Base-by-base conservation (phyloP, 2,113 vertebrate genomes). In the Raja brachyura region DNA sequence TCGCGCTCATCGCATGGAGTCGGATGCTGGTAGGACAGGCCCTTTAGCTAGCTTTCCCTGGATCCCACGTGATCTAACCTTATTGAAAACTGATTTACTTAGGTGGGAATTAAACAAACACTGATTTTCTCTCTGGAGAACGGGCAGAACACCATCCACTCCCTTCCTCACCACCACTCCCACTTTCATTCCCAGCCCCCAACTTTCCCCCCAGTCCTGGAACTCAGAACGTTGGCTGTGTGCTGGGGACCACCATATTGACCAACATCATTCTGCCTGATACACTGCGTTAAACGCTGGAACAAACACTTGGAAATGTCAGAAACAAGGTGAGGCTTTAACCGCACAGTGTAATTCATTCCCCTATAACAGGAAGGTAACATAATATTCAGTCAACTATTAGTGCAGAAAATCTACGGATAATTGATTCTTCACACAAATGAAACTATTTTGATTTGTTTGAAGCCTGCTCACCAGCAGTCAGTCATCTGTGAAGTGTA, bases 361-460 rank as follows among this genome's bases (percentile, higher is more conserved):
- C 59, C 59, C 59, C 83, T 31, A 13, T 88, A 88, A 88, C 59
- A 88, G 59, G 59, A 88, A 88, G 83, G 83, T 88, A 88, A 88
- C 83, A 88, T 33, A 28, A 88, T 88, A 88, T 88, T 63, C 83
- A 63, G 83, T 63, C 28, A 88, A 88, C 83, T 88, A 66, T 88
- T 88, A 88, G 83, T n/a, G 59, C 59, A 88, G 83, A 66, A 88
- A 63, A 63, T 63, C 83, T 63, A 88, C 31, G 59, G 83, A 88
- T 88, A 88, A 88, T 88, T 88, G 83, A 88, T 88, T 88, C 83
- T 88, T 63, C 63, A 61, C 83, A 88, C 11, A 88, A 88, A 88
- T 63, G 83, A 88, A 88, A 66, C 83, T 56, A 63, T 88, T n/a
- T 88, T 16, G 59, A 66, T 16, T 88, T 88, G 56, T 33, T 86